A percentile compares a stretch with the other conserved stretches of the same genome.
phyloP scores from a whole-genome alignment of 2,113 vertebrate species.

The Gulo gulo region DNA sequence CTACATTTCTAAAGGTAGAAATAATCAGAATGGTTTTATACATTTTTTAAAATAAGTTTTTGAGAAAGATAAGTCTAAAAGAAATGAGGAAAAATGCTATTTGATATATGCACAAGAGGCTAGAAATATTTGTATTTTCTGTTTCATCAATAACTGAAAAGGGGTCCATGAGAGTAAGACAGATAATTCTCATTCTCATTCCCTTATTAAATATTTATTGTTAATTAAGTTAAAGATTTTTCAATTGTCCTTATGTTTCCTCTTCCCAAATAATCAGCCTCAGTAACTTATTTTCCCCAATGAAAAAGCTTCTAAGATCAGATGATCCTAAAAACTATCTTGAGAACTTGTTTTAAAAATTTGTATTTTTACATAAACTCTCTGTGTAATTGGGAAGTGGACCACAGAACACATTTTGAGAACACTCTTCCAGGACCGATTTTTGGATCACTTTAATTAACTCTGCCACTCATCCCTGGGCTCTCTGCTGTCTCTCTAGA shows the following conservation, averaged over 20 bases:
- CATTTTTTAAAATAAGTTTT: background rate
- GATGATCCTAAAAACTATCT: background rate
- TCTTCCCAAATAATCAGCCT: conserved; percentile 24
- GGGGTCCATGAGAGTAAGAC: background rate
- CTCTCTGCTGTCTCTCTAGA: background rate
- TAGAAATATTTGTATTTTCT: background rate
- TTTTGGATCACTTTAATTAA: conserved; percentile 35
- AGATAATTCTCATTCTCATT: background rate
- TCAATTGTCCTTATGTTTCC: background rate
- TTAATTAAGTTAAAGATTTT: conserved; percentile 12
- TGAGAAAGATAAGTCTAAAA: background rate
- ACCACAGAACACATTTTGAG: background rate
- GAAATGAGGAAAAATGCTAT: background rate
- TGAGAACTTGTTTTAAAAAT: background rate
- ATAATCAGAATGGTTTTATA: conserved; percentile 1
- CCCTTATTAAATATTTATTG: background rate
- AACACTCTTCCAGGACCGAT: background rate
- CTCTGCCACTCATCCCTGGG: background rate
- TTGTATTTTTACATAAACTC: background rate
- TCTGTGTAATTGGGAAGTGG: background rate
- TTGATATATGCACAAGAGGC: background rate
- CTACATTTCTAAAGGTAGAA: background rate
- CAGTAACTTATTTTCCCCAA: background rate
- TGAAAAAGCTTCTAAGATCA: background rate
- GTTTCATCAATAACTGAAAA: background rate